Evolutionary conservation across 2,797 vertebrate species (phyloP).

Genomic region (Denticeps clupeoides): DNA sequence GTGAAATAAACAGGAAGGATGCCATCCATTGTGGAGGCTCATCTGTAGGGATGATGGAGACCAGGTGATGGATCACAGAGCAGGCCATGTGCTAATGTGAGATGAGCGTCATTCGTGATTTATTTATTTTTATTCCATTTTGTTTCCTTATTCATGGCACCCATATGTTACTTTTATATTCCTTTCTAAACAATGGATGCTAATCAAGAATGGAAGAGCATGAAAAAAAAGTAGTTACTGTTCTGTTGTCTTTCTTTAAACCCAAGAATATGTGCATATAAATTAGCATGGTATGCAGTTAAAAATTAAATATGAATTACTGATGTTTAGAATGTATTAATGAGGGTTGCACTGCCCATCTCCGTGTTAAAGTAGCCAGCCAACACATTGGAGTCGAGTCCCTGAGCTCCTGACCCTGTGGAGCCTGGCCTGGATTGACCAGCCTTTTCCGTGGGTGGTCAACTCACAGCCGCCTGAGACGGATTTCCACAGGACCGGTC

Average conservation of each 20-base stretch:
- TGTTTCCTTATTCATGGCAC: not conserved
- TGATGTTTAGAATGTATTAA: too few relatives aligned
- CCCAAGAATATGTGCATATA: too few relatives aligned
- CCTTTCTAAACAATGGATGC: not conserved
- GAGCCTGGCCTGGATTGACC: constrained; percentile 42
- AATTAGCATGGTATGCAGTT: too few relatives aligned
- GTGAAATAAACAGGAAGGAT: constrained; percentile 37
- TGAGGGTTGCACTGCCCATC: too few relatives aligned
- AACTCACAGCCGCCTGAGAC: constrained; percentile 42
- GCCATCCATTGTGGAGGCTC: constrained; percentile 16
- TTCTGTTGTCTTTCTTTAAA: too few relatives aligned
- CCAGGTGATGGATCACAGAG: constrained; percentile 2
- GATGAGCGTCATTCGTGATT: not conserved
- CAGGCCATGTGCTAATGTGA: not conserved
- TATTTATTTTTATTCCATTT: not conserved
- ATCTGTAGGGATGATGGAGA: constrained; percentile 16
- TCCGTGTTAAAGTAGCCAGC: too few relatives aligned
- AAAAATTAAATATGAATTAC: too few relatives aligned
- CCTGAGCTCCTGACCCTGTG: constrained; percentile 7
- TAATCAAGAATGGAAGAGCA: not conserved
- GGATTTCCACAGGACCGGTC: constrained; percentile 40
- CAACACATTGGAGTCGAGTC: not conserved
- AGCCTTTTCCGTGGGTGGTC: constrained; percentile 42
- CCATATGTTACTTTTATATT: too few relatives aligned
- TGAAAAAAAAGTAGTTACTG: not conserved